Base-by-base conservation (phyloP, 2,113 vertebrate genomes). In the Tonatia bakeri region DNA sequence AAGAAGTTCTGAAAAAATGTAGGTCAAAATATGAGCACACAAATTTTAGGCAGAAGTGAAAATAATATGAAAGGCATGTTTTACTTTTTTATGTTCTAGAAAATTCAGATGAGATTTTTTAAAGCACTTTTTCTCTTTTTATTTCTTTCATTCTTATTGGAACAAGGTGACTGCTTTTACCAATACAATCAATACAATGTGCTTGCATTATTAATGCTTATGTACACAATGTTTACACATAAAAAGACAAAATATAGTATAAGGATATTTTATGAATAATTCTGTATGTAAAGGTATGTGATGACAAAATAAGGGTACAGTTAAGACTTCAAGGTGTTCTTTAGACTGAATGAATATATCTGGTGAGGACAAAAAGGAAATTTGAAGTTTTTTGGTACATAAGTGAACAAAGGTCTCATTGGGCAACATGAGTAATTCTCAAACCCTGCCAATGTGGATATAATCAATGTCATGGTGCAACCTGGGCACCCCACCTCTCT, bases 401-500 rank as follows among this genome's bases (percentile, higher is more conserved):
- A 70, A 47, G 56, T 69, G 43, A 84, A 12, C 5, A 90, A 90
- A 69, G 54, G 9, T 26, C 5, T 79, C 47, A 36, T 7, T 52
- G 12, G 50, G 14, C 45, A 76, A 56, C 4, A 31, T 15, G 56
- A 76, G 22, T 47, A 12, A 33, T 56, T 65, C 9, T 59, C 43
- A 85, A 94, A 54, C 0, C 8, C 22, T 36, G 93, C 5, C 24
- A n/a, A 56, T 1, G 0, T 9, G 17, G 13, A 82, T 38, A 5
- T 1, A 31, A 14, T 43, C 11, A 65, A 36, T 45, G 17, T 36
- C 73, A 31, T 24, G 12, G 22, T 38, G 26, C 17, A 73, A 24
- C 3, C 20, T 52, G 19, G 76, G 4, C 28, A 0, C 1, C 15
- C 5, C 1, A 8, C 2, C 2, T 47, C 2, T 14, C 12, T 56